Conservation (phyloP, 1,140 invertebrate genomes). For the Drosophila chauvacae region DNA sequence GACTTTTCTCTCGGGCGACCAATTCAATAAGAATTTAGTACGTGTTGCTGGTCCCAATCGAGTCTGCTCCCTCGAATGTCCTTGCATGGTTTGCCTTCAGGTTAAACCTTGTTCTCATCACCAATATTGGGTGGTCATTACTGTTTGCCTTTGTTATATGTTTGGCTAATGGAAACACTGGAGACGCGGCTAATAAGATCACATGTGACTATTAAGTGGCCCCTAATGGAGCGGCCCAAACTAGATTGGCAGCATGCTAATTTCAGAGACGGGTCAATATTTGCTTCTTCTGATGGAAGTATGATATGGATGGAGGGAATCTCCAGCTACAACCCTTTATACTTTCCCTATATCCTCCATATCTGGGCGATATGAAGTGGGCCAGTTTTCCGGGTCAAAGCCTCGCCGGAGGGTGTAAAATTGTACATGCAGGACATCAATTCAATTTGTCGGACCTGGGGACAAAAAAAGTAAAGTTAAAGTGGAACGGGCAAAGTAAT, state of each 20-base stretch:
- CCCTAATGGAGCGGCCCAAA: conserved; percentile 30
- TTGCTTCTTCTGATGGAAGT: neutral
- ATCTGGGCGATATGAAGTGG: conserved; percentile 9
- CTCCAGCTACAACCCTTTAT: neutral
- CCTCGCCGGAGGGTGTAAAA: conserved; percentile 24
- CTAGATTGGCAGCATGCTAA: conserved; percentile 28
- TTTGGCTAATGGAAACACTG: conserved; percentile 39
- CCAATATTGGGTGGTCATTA: conserved; percentile 20
- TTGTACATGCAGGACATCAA: conserved; percentile 44
- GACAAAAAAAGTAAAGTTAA: conserved; percentile 27
- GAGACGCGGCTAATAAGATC: conserved; percentile 35
- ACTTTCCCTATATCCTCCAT: neutral
- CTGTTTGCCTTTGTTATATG: conserved; percentile 40
- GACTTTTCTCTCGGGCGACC: conserved; percentile 34
- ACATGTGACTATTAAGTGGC: conserved; percentile 36
- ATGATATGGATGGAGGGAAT: neutral
- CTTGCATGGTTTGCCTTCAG: neutral
- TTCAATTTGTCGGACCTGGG: conserved; percentile 37
- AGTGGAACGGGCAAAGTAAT: conserved; percentile 32
- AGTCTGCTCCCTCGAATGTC: conserved; percentile 13
- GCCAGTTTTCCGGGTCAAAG: conserved; percentile 31
- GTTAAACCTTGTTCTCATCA: conserved; percentile 2
- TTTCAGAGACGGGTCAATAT: conserved; percentile 15
- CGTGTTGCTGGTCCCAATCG: conserved; percentile 54
- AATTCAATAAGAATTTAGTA: conserved; percentile 55